These are phyloP conservation scores for Dysidea cf. avara DNA, from an alignment of 37 sponge, comb jelly and placozoan genomes.

Conservation along the genomic window DNA sequence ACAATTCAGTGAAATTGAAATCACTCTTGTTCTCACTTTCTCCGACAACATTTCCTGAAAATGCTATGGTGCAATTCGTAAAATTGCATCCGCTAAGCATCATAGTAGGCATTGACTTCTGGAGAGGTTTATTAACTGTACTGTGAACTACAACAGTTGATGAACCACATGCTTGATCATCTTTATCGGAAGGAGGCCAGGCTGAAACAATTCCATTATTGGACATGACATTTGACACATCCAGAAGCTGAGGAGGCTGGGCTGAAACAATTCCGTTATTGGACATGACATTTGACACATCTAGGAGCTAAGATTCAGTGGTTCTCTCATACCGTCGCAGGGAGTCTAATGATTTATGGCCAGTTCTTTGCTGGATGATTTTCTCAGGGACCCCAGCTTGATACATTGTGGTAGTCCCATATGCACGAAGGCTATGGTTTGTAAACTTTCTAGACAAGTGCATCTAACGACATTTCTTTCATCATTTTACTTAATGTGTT, in stretches of 20 bases:
- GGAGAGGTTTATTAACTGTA: too few relatives aligned
- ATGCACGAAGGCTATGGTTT: conserved; percentile 43
- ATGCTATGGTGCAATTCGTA: too few relatives aligned
- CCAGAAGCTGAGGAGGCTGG: conserved; percentile 22
- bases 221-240: conserved; percentile 20
- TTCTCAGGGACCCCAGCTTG: conserved; percentile 35
- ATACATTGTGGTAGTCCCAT: conserved; percentile 33
- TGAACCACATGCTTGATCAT: too few relatives aligned
- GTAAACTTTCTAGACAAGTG: conserved; percentile 10
- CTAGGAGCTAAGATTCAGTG: conserved; percentile 16
- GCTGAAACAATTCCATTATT: neutral
- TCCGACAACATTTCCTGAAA: too few relatives aligned
- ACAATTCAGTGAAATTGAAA: too few relatives aligned
- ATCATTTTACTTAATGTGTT: conserved; percentile 32
- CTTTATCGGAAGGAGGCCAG: too few relatives aligned
- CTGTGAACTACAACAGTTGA: too few relatives aligned
- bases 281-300: conserved; percentile 22
- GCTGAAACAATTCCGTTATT: neutral
- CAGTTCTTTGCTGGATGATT: conserved; percentile 34
- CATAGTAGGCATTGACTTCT: too few relatives aligned
- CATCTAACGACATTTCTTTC: conserved; percentile 21
- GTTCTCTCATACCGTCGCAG: conserved; percentile 29
- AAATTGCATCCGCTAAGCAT: too few relatives aligned
- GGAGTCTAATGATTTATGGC: conserved; percentile 29
- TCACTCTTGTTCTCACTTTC: too few relatives aligned